Evolutionary conservation across 2,797 vertebrate genomes (phyloP).

Genomic region (Anabas testudineus): DNA sequence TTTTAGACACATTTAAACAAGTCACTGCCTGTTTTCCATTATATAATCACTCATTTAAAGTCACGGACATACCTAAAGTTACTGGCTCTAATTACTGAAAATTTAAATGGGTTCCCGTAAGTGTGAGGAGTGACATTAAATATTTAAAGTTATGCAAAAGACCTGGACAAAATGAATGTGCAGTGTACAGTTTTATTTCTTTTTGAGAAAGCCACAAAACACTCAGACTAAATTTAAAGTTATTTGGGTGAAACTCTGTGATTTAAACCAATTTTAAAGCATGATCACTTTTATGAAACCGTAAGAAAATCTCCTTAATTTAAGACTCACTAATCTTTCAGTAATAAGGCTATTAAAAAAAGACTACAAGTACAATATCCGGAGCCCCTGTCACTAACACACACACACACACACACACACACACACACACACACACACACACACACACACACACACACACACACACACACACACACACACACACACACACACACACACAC

Average conservation of each 20-base stretch:
- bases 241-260: conserved; percentile 11
- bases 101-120: neutral
- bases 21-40: no score
- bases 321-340: conserved; percentile 71
- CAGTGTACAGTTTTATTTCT: no score
- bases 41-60: no score
- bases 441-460: conserved; percentile 42
- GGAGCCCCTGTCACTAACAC: conserved; percentile 45
- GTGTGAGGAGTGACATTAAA: neutral
- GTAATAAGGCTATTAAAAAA: conserved; percentile 67
- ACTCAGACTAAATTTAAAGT: neutral
- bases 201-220: neutral
- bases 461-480: conserved; percentile 34
- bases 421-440: conserved; percentile 30
- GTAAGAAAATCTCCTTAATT: conserved; percentile 64
- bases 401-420: conserved; percentile 49
- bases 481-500: conserved; percentile 43
- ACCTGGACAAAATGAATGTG: neutral
- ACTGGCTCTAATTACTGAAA: no score
- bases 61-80: no score
- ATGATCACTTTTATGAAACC: conserved; percentile 48
- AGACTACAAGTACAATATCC: conserved; percentile 73
- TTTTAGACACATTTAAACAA: no score
- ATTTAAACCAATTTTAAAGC: conserved; percentile 32
- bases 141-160: neutral